phyloP scores from a whole-genome alignment of 2,888 invertebrate genomes.

The Saturnia pavonia region DNA sequence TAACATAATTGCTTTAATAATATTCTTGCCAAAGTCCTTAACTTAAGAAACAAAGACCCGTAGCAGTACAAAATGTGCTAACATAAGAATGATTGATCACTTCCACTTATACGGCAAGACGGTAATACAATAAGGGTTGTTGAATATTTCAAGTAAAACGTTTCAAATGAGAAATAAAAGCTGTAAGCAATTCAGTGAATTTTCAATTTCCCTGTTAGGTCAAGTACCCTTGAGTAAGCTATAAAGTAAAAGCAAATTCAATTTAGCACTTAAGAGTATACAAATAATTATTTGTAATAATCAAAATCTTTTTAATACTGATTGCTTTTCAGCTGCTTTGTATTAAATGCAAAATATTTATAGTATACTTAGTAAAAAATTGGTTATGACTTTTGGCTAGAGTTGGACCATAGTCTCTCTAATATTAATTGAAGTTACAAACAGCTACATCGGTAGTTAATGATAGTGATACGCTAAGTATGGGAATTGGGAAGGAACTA shows the following conservation, averaged over 20 bases:
- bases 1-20: neutral
- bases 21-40: neutral
- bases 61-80: neutral
- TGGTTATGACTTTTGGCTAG: no score
- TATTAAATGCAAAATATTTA: neutral
- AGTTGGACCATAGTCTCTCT: no score
- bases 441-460: no score
- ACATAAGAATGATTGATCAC: neutral
- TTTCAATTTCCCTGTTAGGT: neutral
- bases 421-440: no score
- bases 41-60: neutral
- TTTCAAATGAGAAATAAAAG: conserved; percentile 4
- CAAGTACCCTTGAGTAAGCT: conserved; percentile 5
- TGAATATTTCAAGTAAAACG: conserved; percentile 8
- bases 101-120: neutral
- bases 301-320: neutral
- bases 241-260: neutral
- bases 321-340: neutral
- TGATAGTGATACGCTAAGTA: no score
- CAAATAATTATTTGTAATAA: conserved; percentile 1
- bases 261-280: neutral
- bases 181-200: neutral
- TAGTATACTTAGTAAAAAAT: no score
- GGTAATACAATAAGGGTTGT: neutral
- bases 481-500: no score